phyloP scores from a whole-genome alignment of 2,113 vertebrate species.

The Oryzias melastigma region DNA sequence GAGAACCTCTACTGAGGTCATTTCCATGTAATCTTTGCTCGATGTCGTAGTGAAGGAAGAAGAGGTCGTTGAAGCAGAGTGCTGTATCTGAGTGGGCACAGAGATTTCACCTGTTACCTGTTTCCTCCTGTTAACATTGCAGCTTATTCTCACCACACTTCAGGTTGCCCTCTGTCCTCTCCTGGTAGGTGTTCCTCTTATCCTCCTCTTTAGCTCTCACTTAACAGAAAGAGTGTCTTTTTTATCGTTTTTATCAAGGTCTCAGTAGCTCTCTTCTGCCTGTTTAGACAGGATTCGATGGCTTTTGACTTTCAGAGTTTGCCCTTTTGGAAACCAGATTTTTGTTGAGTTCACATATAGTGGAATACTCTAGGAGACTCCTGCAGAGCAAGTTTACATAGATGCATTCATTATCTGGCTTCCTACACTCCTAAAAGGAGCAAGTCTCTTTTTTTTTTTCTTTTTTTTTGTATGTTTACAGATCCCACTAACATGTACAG shows the following conservation, averaged over 20 bases:
- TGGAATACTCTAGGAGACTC: constrained; percentile 33
- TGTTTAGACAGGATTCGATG: constrained; percentile 39
- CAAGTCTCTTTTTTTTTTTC: neutral
- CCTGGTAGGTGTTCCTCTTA: constrained; percentile 46
- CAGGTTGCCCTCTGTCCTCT: constrained; percentile 24
- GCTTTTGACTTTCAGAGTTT: constrained; percentile 38
- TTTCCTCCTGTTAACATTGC: constrained; percentile 27
- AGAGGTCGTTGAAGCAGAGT: constrained; percentile 16
- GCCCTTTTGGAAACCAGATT: constrained; percentile 41
- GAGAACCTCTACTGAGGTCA: neutral
- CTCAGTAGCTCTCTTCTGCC: constrained; percentile 32
- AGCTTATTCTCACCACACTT: constrained; percentile 22
- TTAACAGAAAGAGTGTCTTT: constrained; percentile 41
- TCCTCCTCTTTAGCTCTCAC: constrained; percentile 41
- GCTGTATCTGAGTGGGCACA: constrained; percentile 5
- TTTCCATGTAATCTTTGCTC: neutral
- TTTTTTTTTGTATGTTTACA: neutral
- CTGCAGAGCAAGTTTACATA: constrained; percentile 32
- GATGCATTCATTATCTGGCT: constrained; percentile 40
- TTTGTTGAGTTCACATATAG: constrained; percentile 37
- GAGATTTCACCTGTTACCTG: constrained; percentile 11
- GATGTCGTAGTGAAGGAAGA: neutral
- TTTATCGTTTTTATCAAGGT: constrained; percentile 14
- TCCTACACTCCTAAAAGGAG: constrained; percentile 8
- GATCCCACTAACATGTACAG: neutral